Base-by-base conservation (phyloP, 2,113 vertebrate species). In the Meles meles region DNA sequence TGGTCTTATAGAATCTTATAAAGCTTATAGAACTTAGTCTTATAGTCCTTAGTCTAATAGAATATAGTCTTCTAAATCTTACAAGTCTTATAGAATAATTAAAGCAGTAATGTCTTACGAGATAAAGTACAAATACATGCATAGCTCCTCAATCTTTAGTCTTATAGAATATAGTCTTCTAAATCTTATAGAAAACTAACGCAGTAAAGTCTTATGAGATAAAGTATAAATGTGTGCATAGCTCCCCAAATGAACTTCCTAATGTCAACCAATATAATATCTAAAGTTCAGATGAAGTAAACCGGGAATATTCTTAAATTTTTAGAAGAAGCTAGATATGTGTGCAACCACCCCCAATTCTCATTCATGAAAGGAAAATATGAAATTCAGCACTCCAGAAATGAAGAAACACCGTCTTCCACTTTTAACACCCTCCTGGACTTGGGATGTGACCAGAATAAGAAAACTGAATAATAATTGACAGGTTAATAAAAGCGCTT, bases 391-490 rank as follows among this genome's bases (percentile, higher is more conserved):
- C 8, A 84, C 39, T 90, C 76, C 44, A 25, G 39, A 44, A 49
- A 71, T n/a, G 34, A 90, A 88, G 52, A 88, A 77, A 91, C 12
- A 59, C 34, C 87, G 49, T 47, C 88, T 90, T 95, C 27, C n/a
- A 31, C 74, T 77, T 93, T 80, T 71, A 92, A 95, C 42, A 90
- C n/a, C 15, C 42, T 96, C n/a, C 49, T 93, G 29, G 77, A 96
- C 17, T 47, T 85, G 34, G 31, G 44, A 86, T 77, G 55, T 92
- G 83, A 93, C 59, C 27, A 76, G 61, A 86, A 93, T 86, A 92
- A 86, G 39, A 89, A 91, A 82, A 23, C 13, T 6, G 42, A 90
- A 95, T 81, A 80, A 87, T 96, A 96, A 95, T n/a, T 76, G 92
- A 65, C 87, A 95, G 59, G 21, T 80, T 79, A 95, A 86, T 92